These are phyloP conservation scores for Prorops nasuta DNA, from an alignment of 1,140 invertebrate species.

Conservation along the genomic window DNA sequence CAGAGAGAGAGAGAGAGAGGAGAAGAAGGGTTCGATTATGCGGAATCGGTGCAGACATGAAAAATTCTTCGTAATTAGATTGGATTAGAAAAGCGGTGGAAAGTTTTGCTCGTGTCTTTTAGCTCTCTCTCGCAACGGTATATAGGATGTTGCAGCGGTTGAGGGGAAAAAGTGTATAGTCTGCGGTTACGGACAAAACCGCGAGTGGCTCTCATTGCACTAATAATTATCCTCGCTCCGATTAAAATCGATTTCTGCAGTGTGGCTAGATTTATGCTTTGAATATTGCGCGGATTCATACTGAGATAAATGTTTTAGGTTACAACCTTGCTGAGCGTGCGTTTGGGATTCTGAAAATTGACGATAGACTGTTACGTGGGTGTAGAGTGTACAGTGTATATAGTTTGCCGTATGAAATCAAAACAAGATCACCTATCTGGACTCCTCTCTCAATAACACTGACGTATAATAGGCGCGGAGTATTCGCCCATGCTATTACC, in stretches of 20 bases:
- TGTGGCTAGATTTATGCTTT: slow-evolving; percentile 28
- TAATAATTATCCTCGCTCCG: slow-evolving; percentile 9
- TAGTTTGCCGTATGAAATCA: slow-evolving; percentile 22
- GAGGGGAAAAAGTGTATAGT: too few relatives aligned
- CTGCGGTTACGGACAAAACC: background rate
- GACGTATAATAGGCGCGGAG: slow-evolving; percentile 28
- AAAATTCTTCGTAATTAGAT: slow-evolving; percentile 38
- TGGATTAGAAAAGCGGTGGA: background rate
- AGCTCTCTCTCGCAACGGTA: too few relatives aligned
- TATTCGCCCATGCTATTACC: slow-evolving; percentile 12
- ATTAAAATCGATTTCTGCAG: slow-evolving; percentile 24
- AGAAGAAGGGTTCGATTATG: slow-evolving; percentile 21
- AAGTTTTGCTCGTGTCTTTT: too few relatives aligned
- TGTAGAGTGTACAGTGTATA: too few relatives aligned
- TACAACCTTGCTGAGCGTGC: slow-evolving; percentile 21
- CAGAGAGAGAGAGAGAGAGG: slow-evolving; percentile 16
- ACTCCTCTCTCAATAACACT: too few relatives aligned
- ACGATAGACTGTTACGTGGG: too few relatives aligned
- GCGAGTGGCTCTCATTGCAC: background rate
- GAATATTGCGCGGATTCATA: slow-evolving; percentile 12
- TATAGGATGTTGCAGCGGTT: too few relatives aligned
- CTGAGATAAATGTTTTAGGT: slow-evolving; percentile 35
- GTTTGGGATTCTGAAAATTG: slow-evolving; percentile 30
- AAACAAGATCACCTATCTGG: slow-evolving; percentile 10
- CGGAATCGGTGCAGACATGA: slow-evolving; percentile 27